Evolutionary conservation across 1,140 invertebrate genomes (phyloP), one percentile per base, ranked within the genome.

Genomic region (Daktulosphaira vitifoliae): DNA sequence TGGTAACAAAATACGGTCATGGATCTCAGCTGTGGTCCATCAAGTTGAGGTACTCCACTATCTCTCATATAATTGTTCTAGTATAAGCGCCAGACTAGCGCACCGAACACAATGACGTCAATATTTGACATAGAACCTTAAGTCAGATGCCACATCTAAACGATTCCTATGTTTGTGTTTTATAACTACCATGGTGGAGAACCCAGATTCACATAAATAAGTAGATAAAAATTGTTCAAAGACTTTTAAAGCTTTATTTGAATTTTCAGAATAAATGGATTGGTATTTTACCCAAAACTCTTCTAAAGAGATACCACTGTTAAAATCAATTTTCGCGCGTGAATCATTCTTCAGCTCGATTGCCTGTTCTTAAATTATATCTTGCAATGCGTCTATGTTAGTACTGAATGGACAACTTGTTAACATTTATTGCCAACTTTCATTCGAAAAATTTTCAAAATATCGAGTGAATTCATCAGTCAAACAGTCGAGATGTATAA

Each of bases 151-250:
- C 20, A 49, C 3, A 49, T 49, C 22, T 15, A 49, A 49, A 3
- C 46, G 22, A 49, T 49, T 49, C 25, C 22, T 49, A 25, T 49
- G 20, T 25, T 49, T 49, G 46, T 2, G 22, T 65, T 71, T 71
- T 46, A 68, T 67, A 20, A 51, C 33, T 62, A 66, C 67, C 44
- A 68, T 25, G 18, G 67, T 50, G 44, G 66, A 70, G 66, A 69
- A 68, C 13, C 51, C 67, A 51, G 59, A 52, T 42, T 69, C 66
- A 51, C 59, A 70, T 33, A 68, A 54, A 51, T 69, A 70, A 51
- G 68, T 65, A 2, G 68, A 65, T 50, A 50, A 65, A 68, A 68
- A 69, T 33, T 64, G 64, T 53, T 66, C 38, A 48, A 69, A 46
- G 16, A 48, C n/a, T 65, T 66, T 65, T n/a, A 46, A 23, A 2